These are phyloP conservation scores for Yponomeuta cagnagella DNA, from an alignment of 2,888 invertebrate species.

Conservation along the genomic window DNA sequence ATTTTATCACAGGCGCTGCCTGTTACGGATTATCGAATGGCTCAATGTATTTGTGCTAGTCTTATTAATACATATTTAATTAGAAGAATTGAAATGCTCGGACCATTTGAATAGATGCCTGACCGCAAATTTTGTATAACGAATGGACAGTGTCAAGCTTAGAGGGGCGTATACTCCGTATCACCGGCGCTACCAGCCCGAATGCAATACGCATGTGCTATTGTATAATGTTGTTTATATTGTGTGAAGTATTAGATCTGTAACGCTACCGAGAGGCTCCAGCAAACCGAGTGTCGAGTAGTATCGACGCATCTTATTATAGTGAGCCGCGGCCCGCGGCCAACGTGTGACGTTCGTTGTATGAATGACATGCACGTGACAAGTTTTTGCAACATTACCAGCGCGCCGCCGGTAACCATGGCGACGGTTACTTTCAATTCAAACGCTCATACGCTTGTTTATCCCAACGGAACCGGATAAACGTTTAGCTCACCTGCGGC, in stretches of 20 bases:
- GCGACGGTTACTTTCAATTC: conserved; percentile 10
- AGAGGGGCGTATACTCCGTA: no score
- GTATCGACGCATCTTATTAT: conserved; percentile 18
- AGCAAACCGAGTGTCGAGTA: background rate
- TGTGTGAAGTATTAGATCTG: conserved; percentile 13
- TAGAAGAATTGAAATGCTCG: background rate
- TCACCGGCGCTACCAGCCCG: no score
- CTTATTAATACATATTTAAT: background rate
- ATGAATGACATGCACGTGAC: conserved; percentile 60
- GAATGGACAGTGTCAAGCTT: background rate
- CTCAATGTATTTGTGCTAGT: background rate
- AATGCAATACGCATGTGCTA: background rate
- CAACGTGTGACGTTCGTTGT: conserved; percentile 29
- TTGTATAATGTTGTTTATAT: background rate
- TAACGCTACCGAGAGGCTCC: conserved; percentile 2
- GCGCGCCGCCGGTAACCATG: background rate
- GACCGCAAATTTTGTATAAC: background rate
- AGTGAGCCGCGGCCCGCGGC: conserved; percentile 31
- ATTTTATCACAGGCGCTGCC: background rate
- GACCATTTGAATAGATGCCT: background rate
- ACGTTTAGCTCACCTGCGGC: background rate
- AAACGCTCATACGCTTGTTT: conserved; percentile 11
- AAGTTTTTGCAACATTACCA: conserved; percentile 28
- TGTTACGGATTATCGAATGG: background rate
- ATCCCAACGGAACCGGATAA: conserved; percentile 6